Percentiles rank a stretch among this genome's conserved stretches.
Conservation (phyloP, 2,113 vertebrate species). For the Anguilla rostrata region DNA sequence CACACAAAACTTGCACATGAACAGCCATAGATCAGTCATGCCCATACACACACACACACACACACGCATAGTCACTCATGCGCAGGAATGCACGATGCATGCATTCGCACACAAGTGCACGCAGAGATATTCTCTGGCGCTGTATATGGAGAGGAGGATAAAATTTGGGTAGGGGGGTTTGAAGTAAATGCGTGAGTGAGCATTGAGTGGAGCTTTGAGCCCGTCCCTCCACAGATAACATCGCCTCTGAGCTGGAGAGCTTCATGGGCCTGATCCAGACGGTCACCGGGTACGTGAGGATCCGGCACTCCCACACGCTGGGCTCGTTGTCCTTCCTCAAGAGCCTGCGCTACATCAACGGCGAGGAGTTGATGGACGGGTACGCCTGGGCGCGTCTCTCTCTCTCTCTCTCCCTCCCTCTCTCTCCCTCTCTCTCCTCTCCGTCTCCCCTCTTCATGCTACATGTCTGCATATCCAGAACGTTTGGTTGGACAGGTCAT, state of each 20-base stretch:
- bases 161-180: no score
- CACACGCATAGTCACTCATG: neutral
- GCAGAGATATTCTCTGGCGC: neutral
- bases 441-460: no score
- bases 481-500: no score
- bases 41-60: no score
- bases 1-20: neutral
- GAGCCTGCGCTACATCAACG: slow-evolving; percentile 85
- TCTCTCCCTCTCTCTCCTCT: no score
- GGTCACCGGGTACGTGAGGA: slow-evolving; percentile 90
- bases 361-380: slow-evolving; percentile 87
- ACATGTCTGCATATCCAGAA: no score
- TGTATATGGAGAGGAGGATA: no score
- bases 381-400: slow-evolving; percentile 40
- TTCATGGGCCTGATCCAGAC: slow-evolving; percentile 95
- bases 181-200: neutral
- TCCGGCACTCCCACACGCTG: slow-evolving; percentile 88
- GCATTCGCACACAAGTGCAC: neutral
- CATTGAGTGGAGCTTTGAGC: neutral
- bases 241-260: slow-evolving; percentile 93
- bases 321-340: slow-evolving; percentile 93
- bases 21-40: no score
- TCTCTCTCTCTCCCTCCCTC: no score
- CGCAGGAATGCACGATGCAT: neutral
- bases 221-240: slow-evolving; percentile 74